A percentile compares a stretch with the other conserved stretches of the same genome.
Conservation (phyloP, 2,888 invertebrate species). For the Athalia circularis region DNA sequence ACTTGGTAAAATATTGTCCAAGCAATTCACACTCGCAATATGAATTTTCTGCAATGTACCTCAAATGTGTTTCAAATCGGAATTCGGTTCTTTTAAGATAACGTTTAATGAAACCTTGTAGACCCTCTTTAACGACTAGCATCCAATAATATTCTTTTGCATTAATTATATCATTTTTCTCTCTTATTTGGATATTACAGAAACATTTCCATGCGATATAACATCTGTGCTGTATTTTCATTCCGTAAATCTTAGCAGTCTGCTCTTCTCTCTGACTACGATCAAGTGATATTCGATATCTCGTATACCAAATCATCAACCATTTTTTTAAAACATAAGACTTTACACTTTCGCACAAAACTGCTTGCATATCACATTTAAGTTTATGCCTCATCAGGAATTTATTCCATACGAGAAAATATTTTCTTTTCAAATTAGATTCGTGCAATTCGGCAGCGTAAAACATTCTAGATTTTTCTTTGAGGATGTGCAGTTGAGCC, state of each 20-base stretch:
- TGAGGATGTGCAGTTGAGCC: conserved; percentile 48
- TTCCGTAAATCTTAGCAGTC: conserved; percentile 34
- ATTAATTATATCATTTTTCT: conserved; percentile 49
- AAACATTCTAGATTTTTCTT: conserved; percentile 51
- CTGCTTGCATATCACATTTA: conserved; percentile 47
- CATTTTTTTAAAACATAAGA: conserved; percentile 51
- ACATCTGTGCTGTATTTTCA: conserved; percentile 50
- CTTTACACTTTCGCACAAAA: conserved; percentile 50
- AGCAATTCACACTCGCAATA: conserved; percentile 53
- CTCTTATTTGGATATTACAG: conserved; percentile 40
- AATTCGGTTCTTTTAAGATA: conserved; percentile 50
- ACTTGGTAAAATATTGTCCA: conserved; percentile 54
- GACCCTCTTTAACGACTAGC: conserved; percentile 52
- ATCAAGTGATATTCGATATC: conserved; percentile 45
- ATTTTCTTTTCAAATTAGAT: conserved; percentile 45
- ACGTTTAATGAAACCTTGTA: conserved; percentile 51
- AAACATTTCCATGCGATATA: conserved; percentile 55
- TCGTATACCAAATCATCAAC: conserved; percentile 52
- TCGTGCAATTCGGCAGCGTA: conserved; percentile 52
- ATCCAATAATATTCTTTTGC: conserved; percentile 52
- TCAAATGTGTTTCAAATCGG: conserved; percentile 49
- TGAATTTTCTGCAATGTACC: conserved; percentile 46
- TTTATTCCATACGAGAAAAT: conserved; percentile 54
- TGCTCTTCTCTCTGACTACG: conserved; percentile 48
- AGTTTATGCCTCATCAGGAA: conserved; percentile 51